These are phyloP conservation scores for Pterostichus niger DNA, from an alignment of 2,888 invertebrate genomes.

Conservation along the genomic window DNA sequence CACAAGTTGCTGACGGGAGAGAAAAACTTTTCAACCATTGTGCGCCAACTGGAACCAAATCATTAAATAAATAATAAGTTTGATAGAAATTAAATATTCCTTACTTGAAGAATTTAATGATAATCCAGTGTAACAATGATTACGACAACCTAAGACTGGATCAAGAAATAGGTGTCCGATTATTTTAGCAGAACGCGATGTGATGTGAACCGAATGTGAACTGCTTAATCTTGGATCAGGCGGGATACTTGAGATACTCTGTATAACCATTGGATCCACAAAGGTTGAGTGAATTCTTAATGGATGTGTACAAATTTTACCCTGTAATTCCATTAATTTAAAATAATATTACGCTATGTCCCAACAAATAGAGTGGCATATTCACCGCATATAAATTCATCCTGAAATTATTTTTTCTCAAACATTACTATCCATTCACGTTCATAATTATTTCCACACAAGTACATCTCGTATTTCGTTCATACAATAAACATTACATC, in stretches of 20 bases:
- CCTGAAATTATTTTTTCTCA: no score
- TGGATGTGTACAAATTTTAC: conserved; percentile 87
- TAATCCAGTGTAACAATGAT: conserved; percentile 89
- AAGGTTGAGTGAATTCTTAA: conserved; percentile 91
- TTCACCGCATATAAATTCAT: no score
- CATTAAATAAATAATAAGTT: conserved; percentile 10
- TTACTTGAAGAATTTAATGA: conserved; percentile 83
- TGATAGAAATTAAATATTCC: conserved; percentile 60
- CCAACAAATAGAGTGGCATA: no score
- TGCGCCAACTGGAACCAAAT: conserved; percentile 78
- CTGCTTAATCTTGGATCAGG: conserved; percentile 82
- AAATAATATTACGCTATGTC: not conserved
- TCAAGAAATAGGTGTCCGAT: conserved; percentile 85
- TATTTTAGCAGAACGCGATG: conserved; percentile 78
- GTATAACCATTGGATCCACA: conserved; percentile 88
- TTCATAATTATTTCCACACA: no score
- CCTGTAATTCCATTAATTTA: conserved; percentile 78
- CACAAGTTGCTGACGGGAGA: conserved; percentile 83
- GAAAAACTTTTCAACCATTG: conserved; percentile 84
- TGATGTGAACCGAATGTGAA: conserved; percentile 77
- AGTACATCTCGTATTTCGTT: no score
- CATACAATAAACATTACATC: no score
- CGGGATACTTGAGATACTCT: conserved; percentile 82
- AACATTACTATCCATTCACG: no score
- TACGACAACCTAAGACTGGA: conserved; percentile 85